These are phyloP conservation scores for Tetramorium parvispinum DNA, from an alignment of 1,140 invertebrate species.

Conservation along the genomic window DNA sequence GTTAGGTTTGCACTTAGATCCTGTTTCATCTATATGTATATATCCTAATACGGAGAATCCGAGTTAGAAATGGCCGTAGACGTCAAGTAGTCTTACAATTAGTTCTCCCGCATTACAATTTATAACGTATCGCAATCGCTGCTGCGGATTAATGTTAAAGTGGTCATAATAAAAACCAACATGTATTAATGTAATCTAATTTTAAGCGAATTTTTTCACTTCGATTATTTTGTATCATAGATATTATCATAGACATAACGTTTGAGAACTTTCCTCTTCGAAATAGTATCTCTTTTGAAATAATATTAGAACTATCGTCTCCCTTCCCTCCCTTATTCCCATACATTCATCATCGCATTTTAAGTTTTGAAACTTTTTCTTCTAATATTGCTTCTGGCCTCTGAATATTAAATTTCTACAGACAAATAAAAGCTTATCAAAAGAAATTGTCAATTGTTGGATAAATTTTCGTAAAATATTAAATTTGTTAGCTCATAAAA, in stretches of 20 bases:
- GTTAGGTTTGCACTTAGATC: conserved; percentile 57
- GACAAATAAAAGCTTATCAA: conserved; percentile 3
- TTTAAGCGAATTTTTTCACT: not conserved
- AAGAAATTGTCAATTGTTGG: not conserved
- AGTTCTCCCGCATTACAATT: not conserved
- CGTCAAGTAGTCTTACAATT: conserved; percentile 20
- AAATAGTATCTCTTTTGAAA: conserved; percentile 8
- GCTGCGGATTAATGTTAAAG: conserved; percentile 4
- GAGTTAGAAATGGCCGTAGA: not conserved
- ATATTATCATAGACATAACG: not conserved
- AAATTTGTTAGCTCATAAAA: not conserved
- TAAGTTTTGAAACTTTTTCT: conserved; percentile 1
- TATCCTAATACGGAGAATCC: not conserved
- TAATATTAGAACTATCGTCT: conserved; percentile 35
- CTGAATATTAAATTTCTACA: conserved; percentile 17
- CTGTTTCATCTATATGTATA: not conserved
- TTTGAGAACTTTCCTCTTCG: conserved; percentile 15
- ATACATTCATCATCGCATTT: not conserved
- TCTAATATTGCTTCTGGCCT: not conserved
- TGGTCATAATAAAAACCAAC: not conserved
- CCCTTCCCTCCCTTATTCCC: too few relatives aligned
- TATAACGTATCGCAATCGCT: not conserved
- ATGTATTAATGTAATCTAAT: conserved; percentile 12
- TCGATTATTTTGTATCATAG: conserved; percentile 12
- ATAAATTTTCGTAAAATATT: not conserved